Evolutionary conservation across 2,888 invertebrate species (phyloP).

Genomic region (Drosophila mercatorum): DNA sequence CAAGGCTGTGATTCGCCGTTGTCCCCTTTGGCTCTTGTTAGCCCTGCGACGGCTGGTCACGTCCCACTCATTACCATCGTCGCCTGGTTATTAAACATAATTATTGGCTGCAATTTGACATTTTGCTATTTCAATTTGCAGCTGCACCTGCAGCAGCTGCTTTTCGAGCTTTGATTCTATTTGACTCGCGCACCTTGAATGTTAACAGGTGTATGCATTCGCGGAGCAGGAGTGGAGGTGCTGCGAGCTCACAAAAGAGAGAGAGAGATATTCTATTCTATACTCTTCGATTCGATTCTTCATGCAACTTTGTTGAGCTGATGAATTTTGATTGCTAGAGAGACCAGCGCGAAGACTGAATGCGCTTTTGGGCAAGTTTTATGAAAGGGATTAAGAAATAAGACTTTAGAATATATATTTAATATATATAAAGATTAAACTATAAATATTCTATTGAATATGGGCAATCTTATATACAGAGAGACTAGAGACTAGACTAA

Average conservation of each 20-base stretch:
- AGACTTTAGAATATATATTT: no score
- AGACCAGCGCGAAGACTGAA: not conserved
- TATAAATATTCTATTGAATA: no score
- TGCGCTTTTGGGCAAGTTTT: not conserved
- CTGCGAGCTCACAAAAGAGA: no score
- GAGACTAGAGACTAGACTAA: no score
- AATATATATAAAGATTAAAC: no score
- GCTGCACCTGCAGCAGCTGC: not conserved
- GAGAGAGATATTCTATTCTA: not conserved
- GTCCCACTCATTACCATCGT: constrained; percentile 47
- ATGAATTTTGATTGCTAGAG: no score
- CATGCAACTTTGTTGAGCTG: not conserved
- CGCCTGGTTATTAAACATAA: constrained; percentile 42
- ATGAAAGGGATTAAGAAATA: no score
- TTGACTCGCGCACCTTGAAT: not conserved
- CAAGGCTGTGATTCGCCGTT: constrained; percentile 26
- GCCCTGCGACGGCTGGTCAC: constrained; percentile 26
- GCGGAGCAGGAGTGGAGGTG: not conserved
- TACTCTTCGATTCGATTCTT: not conserved
- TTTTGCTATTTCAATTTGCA: constrained; percentile 36
- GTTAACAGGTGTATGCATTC: not conserved
- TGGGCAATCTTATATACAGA: no score
- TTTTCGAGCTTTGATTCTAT: not conserved
- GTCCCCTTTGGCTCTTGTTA: not conserved
- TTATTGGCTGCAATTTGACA: constrained; percentile 49